Evolutionary conservation across 2,113 vertebrate genomes (phyloP), one percentile per base, ranked within the genome.

Genomic region (Brachyhypopomus occidentalis): DNA sequence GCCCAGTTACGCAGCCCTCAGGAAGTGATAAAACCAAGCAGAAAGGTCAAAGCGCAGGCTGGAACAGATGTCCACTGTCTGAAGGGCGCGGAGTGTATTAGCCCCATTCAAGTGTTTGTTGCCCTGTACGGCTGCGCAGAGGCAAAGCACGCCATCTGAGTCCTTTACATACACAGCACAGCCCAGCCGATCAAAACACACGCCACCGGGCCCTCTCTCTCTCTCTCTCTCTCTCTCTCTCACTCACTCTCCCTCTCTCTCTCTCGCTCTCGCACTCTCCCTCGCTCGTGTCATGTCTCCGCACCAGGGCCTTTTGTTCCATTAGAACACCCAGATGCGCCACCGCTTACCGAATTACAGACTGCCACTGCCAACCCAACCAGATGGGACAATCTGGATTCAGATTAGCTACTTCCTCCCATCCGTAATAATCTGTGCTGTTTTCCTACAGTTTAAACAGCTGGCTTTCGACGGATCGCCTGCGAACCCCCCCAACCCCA

Each of bases 381-480:
- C 93, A 93, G 93, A 94, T 94, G 93, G 92, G 93, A 90, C 89
- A 87, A 93, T 93, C 92, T 93, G 93, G 93, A 94, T 94, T 94
- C 92, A 93, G 93, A 94, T 94, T 90, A 93, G 92, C 91, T 77
- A 90, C 89, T 93, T 93, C 91, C 92, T 91, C 89, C 91, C 89
- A 92, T 89, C 90, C 91, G 85, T 91, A 92, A 89, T 91, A 90
- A 92, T 92, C 90, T 87, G 84, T 84, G 82, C 83, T 85, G 89
- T 90, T 93, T 90, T 92, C 90, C 90, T 91, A 92, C 88, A 90
- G 86, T 88, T 88, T 88, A 73, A 73, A 78, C 80, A 80, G 75
- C 78, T 82, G 77, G 80, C 70, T 80, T 52, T 48, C 56, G 64
- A 75, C n/a, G 36, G 62, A 78, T 72, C 14, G 25, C 25, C 56